Base-by-base conservation (phyloP, 2,797 vertebrate genomes). In the Chanos chanos region DNA sequence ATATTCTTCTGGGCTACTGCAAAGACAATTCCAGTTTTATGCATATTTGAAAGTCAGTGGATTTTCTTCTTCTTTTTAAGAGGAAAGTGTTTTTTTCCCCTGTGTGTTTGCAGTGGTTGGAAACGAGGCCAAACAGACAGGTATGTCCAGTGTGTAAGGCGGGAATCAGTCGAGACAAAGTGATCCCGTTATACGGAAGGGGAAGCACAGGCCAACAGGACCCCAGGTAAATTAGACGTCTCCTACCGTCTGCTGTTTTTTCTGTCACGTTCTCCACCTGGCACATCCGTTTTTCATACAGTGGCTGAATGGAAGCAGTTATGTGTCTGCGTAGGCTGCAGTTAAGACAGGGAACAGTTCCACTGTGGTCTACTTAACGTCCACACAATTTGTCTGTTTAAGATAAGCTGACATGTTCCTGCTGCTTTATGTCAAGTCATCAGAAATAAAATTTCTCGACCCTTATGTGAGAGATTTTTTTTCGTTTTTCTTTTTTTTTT, bases 111-210 rank as follows among this genome's bases (percentile, higher is more conserved):
- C 76, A 99, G 97, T 99, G 97, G 97, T 77, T 99, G 79, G 97
- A 98, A 81, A 99, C 97, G 4, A 88, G 94, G 81, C 96, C 97
- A 13, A 99, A 94, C 83, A 89, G 96, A 76, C 97, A 99, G 73
- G 96, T 99, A 68, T 99, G 97, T 83, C 97, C 97, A 1, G 97
- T 99, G 0, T 99, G 96, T 76, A 99, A 99, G 90, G 97, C 97
- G 1, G 97, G 97, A 54, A 98, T 99, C 83, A 98, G 96, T 76
- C 82, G 94, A 63, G 97, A 99, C 68, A 99, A 99, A 86, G 97
- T 99, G 34, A 99, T 99, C 78, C 97, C 97, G 0, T 84, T 99
- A 2, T 99, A 99, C 22, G 97, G 97, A 49, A 86, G 96, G 50
- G 96, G 97, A 27, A 99, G 95, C 83, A 97, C 94, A 1, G 92